phyloP scores from a whole-genome alignment of 2,888 invertebrate species.

The Dolichopus griseipennis region DNA sequence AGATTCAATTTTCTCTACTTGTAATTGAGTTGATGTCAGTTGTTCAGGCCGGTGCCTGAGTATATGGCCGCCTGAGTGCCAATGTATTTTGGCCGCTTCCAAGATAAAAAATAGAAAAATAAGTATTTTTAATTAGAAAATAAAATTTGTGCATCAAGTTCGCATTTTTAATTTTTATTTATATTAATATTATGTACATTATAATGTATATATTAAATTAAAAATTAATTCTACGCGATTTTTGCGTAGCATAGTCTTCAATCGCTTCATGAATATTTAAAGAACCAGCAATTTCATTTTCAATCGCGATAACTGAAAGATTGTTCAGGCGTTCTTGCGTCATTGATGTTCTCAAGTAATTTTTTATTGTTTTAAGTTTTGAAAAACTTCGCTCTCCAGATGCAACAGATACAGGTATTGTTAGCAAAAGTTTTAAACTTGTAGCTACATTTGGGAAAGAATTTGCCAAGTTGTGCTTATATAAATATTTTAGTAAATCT shows the following conservation, averaged over 20 bases:
- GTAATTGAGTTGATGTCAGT: too few relatives aligned
- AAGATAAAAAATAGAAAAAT: constrained; percentile 7
- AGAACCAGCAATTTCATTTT: constrained; percentile 9
- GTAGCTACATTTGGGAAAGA: constrained; percentile 8
- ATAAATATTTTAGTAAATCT: constrained; percentile 9
- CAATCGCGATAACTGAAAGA: constrained; percentile 9
- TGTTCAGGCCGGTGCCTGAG: constrained; percentile 2
- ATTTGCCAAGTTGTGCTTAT: neutral
- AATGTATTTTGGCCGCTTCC: constrained; percentile 9
- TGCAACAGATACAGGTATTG: constrained; percentile 10
- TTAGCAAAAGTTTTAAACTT: constrained; percentile 9
- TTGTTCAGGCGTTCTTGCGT: constrained; percentile 9
- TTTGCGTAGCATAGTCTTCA: constrained; percentile 7
- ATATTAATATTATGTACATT: constrained; percentile 9
- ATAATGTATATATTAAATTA: constrained; percentile 8
- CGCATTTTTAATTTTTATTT: neutral
- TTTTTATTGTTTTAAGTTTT: constrained; percentile 12
- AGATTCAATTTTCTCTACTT: too few relatives aligned
- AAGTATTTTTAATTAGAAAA: constrained; percentile 9
- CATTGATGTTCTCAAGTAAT: constrained; percentile 10
- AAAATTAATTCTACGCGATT: constrained; percentile 9
- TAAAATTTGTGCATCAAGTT: constrained; percentile 7
- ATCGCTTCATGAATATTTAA: constrained; percentile 7
- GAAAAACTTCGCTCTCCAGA: constrained; percentile 13
- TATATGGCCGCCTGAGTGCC: constrained; percentile 6